Conservation (phyloP, 1,140 invertebrate species). For the Leptinotarsa defecta region DNA sequence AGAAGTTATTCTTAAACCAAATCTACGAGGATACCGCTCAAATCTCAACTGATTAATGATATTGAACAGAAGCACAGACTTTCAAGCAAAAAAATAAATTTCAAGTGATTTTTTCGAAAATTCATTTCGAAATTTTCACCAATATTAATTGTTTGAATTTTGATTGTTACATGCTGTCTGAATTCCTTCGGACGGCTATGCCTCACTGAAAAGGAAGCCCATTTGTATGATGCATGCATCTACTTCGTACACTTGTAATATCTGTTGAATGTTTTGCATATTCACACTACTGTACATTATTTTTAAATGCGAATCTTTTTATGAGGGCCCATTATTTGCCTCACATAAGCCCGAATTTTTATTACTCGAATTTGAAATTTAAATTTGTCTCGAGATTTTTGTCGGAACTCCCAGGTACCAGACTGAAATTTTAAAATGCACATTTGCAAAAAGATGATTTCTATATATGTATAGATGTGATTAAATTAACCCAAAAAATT, state of each 20-base stretch:
- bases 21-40: no score
- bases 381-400: neutral
- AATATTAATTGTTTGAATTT: no score
- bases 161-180: no score
- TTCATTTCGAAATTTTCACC: no score
- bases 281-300: neutral
- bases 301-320: neutral
- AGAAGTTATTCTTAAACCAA: no score
- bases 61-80: no score
- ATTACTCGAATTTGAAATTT: neutral
- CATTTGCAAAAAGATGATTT: no score
- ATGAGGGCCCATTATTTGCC: neutral
- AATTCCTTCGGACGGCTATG: neutral
- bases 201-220: neutral
- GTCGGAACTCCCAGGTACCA: neutral
- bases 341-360: neutral
- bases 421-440: neutral
- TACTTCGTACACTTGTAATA: slow-evolving; percentile 1
- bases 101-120: no score
- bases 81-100: no score
- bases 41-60: no score
- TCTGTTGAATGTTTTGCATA: slow-evolving; percentile 1
- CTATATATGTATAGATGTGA: no score
- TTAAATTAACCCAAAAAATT: no score
- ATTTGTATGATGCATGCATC: neutral